These are phyloP conservation scores for Rhopilema esculentum DNA, from an alignment of 30 jellyfish, hydroid and myxozoan species.

Conservation along the genomic window DNA sequence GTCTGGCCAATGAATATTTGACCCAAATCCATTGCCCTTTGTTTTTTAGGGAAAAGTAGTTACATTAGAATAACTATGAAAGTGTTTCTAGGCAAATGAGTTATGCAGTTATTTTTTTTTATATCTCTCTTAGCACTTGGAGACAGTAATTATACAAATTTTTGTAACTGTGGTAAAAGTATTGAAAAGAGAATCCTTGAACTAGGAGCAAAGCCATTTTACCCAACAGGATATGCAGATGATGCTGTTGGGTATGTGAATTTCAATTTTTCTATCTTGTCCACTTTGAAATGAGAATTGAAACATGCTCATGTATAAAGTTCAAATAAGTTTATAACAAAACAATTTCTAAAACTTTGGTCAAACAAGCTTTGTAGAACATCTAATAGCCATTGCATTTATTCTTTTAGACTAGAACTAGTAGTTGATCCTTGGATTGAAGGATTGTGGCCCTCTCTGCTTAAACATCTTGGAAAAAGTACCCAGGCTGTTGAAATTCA, in stretches of 20 bases:
- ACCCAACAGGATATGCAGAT: constrained; percentile 94
- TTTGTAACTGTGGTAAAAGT: constrained; percentile 87
- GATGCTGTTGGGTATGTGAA: constrained; percentile 97
- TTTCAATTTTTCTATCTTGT: background rate
- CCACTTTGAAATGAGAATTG: background rate
- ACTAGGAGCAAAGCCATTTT: constrained; percentile 90
- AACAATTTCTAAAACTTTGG: background rate
- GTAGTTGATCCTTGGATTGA: constrained; percentile 99
- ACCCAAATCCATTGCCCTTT: too few relatives aligned
- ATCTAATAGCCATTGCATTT: too few relatives aligned
- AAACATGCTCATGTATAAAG: background rate
- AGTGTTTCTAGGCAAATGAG: too few relatives aligned
- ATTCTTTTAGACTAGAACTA: constrained; percentile 81
- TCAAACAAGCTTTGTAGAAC: too few relatives aligned
- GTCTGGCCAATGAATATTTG: too few relatives aligned
- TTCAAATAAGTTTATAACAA: background rate
- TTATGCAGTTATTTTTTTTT: background rate
- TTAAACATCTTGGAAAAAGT: constrained; percentile 23
- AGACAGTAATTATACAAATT: constrained; percentile 95
- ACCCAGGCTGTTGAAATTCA: background rate
- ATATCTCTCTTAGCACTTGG: constrained; percentile 82
- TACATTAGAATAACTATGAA: too few relatives aligned
- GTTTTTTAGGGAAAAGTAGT: too few relatives aligned
- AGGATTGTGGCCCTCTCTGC: constrained; percentile 85
- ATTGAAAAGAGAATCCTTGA: constrained; percentile 84